Conservation (phyloP, 2,113 vertebrate species). For the Silurus meridionalis region DNA sequence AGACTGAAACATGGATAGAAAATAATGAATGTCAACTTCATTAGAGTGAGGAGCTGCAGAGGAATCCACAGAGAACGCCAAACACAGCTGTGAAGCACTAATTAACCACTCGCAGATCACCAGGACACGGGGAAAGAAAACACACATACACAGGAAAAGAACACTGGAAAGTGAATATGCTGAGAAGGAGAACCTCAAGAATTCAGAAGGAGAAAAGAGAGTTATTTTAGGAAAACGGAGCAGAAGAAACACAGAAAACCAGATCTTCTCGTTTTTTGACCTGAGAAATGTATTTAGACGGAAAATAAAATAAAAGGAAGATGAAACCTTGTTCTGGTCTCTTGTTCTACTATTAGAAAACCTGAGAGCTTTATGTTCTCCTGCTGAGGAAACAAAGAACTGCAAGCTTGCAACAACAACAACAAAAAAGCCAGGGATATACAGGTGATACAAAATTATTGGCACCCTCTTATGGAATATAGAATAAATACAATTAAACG, state of each 20-base stretch:
- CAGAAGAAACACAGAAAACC: neutral
- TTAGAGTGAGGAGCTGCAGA: no score
- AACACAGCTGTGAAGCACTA: no score
- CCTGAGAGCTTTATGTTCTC: neutral
- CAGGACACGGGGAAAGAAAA: neutral
- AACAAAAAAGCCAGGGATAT: neutral
- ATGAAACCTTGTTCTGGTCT: neutral
- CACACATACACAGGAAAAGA: neutral
- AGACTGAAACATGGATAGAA: no score
- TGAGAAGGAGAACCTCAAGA: neutral
- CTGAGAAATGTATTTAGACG: neutral
- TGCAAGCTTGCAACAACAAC: neutral
- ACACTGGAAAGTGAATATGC: neutral
- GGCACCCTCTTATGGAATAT: neutral
- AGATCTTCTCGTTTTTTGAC: neutral
- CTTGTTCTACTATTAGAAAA: neutral
- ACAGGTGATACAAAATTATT: neutral
- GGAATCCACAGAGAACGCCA: no score
- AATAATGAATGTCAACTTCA: no score
- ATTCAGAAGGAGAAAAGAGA: neutral
- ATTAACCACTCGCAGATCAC: no score
- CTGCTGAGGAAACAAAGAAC: constrained; percentile 4
- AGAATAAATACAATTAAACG: neutral
- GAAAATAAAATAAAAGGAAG: constrained; percentile 7
- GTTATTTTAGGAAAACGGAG: constrained; percentile 25